Conservation (phyloP, 2,797 vertebrate species). For the Sardinella longiceps region DNA sequence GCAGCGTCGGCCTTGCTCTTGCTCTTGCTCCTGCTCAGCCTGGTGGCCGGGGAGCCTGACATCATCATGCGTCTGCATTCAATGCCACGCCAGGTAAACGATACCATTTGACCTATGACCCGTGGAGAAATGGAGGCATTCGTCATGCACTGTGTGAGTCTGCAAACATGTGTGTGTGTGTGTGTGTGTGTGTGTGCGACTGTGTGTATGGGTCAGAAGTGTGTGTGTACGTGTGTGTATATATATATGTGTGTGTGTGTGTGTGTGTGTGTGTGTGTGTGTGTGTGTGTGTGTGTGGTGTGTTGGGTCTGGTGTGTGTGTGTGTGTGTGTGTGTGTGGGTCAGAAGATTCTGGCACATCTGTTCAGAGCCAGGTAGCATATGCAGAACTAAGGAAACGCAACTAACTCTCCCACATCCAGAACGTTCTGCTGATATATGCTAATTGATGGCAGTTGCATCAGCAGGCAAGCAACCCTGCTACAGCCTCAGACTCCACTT, state of each 20-base stretch:
- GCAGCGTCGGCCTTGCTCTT: no score
- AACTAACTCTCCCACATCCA: conserved; percentile 49
- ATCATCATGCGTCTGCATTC: conserved; percentile 72
- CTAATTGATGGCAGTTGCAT: conserved; percentile 54
- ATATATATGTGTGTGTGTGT: neutral
- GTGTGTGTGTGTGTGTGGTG: neutral
- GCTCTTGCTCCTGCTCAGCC: no score
- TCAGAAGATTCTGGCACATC: conserved; percentile 69
- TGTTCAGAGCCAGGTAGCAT: conserved; percentile 71
- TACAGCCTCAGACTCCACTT: conserved; percentile 46
- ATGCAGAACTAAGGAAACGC: conserved; percentile 28
- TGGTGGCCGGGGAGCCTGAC: conserved; percentile 62
- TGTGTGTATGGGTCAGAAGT: neutral
- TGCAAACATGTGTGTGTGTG: neutral
- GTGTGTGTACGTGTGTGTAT: neutral
- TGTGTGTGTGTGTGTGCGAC: neutral
- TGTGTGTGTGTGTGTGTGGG: conserved; percentile 44
- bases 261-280: conserved; percentile 42
- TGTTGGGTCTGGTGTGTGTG: neutral
- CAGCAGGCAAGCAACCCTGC: conserved; percentile 39
- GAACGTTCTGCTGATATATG: conserved; percentile 58
- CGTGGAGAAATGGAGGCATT: conserved; percentile 68
- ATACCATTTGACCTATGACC: conserved; percentile 71
- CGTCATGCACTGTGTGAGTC: conserved; percentile 56
- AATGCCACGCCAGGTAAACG: conserved; percentile 71